Conservation (phyloP, 1,140 invertebrate species). For the Drosophila carrolli region DNA sequence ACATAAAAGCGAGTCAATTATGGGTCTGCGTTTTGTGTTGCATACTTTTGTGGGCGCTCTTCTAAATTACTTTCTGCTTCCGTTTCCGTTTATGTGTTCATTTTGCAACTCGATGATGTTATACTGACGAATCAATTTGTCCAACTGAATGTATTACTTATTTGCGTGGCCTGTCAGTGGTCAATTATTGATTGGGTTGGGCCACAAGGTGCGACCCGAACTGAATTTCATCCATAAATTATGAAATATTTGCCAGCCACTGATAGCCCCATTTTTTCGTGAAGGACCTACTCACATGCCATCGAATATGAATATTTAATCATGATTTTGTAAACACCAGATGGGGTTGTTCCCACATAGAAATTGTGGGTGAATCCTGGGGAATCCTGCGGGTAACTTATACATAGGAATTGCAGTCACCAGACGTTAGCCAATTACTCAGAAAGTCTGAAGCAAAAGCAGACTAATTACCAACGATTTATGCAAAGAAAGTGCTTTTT, state of each 20-base stretch:
- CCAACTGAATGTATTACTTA: conserved; percentile 48
- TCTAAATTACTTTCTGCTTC: conserved; percentile 10
- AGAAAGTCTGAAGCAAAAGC: conserved; percentile 6
- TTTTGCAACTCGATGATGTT: conserved; percentile 24
- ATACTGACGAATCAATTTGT: conserved; percentile 42
- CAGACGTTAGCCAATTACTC: conserved; percentile 46
- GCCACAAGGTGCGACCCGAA: conserved; percentile 20
- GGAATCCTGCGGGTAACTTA: conserved; percentile 21
- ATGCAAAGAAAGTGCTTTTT: conserved; percentile 26
- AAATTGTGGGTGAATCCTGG: background rate
- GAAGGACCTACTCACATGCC: conserved; percentile 9
- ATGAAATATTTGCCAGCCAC: conserved; percentile 43
- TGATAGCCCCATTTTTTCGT: conserved; percentile 2
- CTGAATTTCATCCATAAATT: conserved; percentile 39
- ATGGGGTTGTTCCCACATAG: conserved; percentile 1
- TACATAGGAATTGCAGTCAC: conserved; percentile 10
- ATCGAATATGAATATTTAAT: conserved; percentile 31
- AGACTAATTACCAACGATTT: conserved; percentile 39
- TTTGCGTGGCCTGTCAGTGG: conserved; percentile 57
- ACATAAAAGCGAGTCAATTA: conserved; percentile 18
- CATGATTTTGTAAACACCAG: conserved; percentile 13
- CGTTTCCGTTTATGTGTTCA: conserved; percentile 13
- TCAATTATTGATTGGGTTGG: conserved; percentile 52
- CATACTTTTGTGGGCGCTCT: conserved; percentile 39
- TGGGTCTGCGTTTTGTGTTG: conserved; percentile 13